phyloP scores from a whole-genome alignment of 2,797 vertebrate species.

The Tokudaia tokunoshimensis region DNA sequence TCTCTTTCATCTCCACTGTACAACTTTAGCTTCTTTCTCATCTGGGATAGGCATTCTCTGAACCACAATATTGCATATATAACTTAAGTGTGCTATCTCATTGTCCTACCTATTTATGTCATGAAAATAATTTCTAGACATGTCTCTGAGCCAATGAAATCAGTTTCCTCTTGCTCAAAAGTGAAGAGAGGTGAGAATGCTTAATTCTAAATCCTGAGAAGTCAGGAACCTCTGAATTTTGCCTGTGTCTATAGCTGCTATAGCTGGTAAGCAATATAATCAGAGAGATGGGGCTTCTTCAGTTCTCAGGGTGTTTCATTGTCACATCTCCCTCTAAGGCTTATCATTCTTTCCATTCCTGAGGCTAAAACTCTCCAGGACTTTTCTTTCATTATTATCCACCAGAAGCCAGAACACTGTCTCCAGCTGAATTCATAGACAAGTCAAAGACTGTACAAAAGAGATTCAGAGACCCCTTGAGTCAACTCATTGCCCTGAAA shows the following conservation, averaged over 20 bases:
- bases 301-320: not conserved
- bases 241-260: not conserved
- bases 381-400: not conserved
- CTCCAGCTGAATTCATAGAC: not conserved
- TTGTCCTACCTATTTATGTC: not conserved
- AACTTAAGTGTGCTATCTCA: not conserved
- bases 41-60: not conserved
- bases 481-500: not conserved
- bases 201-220: not conserved
- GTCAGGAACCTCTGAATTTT: not conserved
- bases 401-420: not conserved
- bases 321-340: not conserved
- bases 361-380: not conserved
- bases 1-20: not conserved
- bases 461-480: not conserved
- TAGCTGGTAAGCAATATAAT: not conserved
- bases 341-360: not conserved
- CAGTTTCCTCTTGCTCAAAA: not conserved
- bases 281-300: not conserved
- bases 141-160: not conserved
- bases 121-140: not conserved
- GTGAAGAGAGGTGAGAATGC: rapidly evolving
- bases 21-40: not conserved
- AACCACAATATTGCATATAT: not conserved
- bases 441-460: not conserved